Evolutionary conservation across 2,797 vertebrate genomes (phyloP).

Genomic region (Aselliscus stoliczkanus): DNA sequence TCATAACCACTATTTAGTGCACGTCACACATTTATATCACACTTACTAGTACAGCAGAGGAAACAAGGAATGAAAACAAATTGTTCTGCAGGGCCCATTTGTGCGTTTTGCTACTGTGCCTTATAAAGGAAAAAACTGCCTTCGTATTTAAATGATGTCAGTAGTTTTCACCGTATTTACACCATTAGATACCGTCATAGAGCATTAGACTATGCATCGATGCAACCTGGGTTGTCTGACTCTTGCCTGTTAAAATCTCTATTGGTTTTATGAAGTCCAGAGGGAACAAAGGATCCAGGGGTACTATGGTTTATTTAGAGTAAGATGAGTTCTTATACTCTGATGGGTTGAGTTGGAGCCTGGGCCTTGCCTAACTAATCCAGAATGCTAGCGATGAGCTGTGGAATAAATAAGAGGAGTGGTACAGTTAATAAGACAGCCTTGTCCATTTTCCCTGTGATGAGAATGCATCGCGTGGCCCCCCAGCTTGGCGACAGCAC

Average conservation of each 20-base stretch:
- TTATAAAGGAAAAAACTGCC: neutral
- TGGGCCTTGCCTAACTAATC: neutral
- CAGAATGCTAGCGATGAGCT: neutral
- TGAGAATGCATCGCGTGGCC: rapidly evolving
- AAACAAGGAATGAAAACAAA: neutral
- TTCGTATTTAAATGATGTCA: neutral
- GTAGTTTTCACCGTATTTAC: neutral
- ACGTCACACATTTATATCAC: neutral
- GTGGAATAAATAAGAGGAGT: rapidly evolving
- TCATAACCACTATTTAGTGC: neutral
- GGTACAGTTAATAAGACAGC: neutral
- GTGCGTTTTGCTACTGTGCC: neutral
- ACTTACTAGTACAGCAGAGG: neutral
- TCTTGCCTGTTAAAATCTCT: neutral
- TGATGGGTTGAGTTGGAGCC: neutral
- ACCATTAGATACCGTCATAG: neutral
- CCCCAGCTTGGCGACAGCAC: rapidly evolving
- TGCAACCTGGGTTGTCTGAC: rapidly evolving
- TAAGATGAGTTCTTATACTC: neutral
- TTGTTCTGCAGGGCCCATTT: neutral
- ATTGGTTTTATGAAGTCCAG: neutral
- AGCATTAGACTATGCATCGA: rapidly evolving
- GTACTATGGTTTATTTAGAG: neutral
- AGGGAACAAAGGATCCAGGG: neutral
- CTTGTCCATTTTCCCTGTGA: neutral